Base-by-base conservation (phyloP, 2,797 vertebrate species). In the Glyptemys insculpta region DNA sequence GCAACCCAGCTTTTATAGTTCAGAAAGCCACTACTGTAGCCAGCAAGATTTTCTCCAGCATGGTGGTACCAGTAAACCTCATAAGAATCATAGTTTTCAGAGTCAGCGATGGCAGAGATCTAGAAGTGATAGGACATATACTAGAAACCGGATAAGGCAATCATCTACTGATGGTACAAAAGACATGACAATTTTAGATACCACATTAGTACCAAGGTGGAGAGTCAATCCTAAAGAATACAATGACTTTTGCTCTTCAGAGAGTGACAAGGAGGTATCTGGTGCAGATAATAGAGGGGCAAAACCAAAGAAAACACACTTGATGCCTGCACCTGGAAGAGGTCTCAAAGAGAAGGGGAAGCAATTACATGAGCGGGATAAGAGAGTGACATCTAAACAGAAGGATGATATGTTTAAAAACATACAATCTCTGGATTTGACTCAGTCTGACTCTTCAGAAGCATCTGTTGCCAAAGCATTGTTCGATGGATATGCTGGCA, bases 291-390 rank as follows among this genome's bases (percentile, higher is more conserved):
- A 97, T 68, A 98, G 97, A 96, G 99, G 99, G 52, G 98, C 98
- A 65, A 98, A 98, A 85, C 98, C 98, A 54, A 99, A 99, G 97
- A 99, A 98, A 94, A 95, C 98, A 8, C 98, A 98, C 74, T 97
- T 98, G 78, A 96, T 96, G 72, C 98, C 99, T 84, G 98, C 97
- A 23, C 97, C 98, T 89, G 98, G 98, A 86, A 99, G 98, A 97
- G 98, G 97, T 5, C 97, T 97, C 85, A 98, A 96, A 89, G 98
- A 98, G 81, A 99, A 98, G 92, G 97, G 96, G 85, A 99, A 97
- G 91, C 97, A 97, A 50, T 79, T 92, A 68, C 97, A 96, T 78
- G 94, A 98, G 5, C 97, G 97, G 93, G 97, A 98, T 86, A 98
- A 98, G 93, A 98, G 97, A 97, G 97, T 95, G 65, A 92, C 88